Base-by-base conservation (phyloP, 2,797 vertebrate species). In the Simalia tracyae region DNA sequence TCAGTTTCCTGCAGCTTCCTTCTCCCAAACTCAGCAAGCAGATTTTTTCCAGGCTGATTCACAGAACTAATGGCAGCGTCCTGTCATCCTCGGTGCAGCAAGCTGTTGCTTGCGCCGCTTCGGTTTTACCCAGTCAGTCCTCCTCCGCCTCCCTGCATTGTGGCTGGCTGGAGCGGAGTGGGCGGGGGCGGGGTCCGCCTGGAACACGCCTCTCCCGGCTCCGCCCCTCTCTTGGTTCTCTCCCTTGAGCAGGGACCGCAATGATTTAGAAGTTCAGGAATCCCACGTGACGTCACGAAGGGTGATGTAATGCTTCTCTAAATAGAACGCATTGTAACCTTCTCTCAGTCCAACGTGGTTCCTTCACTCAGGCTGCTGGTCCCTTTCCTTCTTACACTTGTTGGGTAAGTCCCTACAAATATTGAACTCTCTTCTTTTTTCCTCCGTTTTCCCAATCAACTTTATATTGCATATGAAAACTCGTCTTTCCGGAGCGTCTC, bases 251-350 rank as follows among this genome's bases (percentile, higher is more conserved):
- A 96, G 97, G 98, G 98, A 98, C 98, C 98, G 98, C 99, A 98
- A 99, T 99, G 99, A 99, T 99, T 99, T 99, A 99, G 99, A 99
- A 99, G 98, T 99, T 99, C 99, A 99, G 99, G 99, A 99, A 99
- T 99, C 99, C 99, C 99, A 99, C 99, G 99, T 99, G 99, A 99
- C 99, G 99, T 99, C 99, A 99, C 98, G 97, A 97, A 98, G 97
- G 99, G 98, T 99, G 99, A 99, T 99, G 99, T 99, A 99, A 99
- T 99, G 99, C 98, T 98, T 98, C 99, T 99, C 98, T 99, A 99
- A 99, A 99, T 99, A 99, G 99, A 98, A 98, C 98, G 98, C 99
- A 99, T 99, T 99, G 99, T 99, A 99, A 99, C 99, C 98, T 98
- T 98, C 98, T 96, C 98, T 98, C 99, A 99, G 99, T 99, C 98